These are phyloP conservation scores for Macrotis lagotis DNA, from an alignment of 2,113 vertebrate genomes.

Conservation along the genomic window DNA sequence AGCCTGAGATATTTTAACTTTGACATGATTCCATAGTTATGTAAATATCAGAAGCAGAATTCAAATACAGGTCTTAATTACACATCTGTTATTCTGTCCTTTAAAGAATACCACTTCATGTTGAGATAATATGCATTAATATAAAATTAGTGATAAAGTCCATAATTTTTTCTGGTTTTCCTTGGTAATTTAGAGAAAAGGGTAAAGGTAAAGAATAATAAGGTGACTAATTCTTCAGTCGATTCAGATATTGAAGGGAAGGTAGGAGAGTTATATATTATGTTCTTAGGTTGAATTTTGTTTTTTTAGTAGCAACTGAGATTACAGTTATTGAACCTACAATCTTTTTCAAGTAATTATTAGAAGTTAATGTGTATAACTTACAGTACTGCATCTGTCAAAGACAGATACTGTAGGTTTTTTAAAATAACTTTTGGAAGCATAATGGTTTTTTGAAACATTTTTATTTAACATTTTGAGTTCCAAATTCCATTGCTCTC, in stretches of 20 bases:
- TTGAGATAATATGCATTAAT: neutral
- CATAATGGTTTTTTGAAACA: neutral
- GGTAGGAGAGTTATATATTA: neutral
- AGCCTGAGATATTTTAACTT: neutral
- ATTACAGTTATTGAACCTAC: neutral
- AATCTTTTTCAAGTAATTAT: neutral
- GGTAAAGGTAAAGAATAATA: neutral
- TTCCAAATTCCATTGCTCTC: too few relatives aligned
- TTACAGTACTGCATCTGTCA: neutral
- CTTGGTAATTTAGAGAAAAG: neutral
- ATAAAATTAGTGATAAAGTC: neutral
- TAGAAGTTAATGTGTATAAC: neutral
- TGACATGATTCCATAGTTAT: neutral
- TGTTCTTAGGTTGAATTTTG: neutral
- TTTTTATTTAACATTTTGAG: too few relatives aligned
- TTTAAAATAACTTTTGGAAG: neutral
- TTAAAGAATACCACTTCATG: neutral
- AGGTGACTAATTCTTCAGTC: neutral
- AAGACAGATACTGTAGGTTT: neutral
- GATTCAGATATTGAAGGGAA: neutral
- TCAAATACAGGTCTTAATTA: neutral
- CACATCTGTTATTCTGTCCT: neutral
- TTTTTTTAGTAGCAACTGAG: neutral
- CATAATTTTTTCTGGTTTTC: neutral
- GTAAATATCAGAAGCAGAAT: neutral